These are phyloP conservation scores for Macrotis lagotis DNA, from an alignment of 2,113 vertebrate genomes.

Conservation along the genomic window DNA sequence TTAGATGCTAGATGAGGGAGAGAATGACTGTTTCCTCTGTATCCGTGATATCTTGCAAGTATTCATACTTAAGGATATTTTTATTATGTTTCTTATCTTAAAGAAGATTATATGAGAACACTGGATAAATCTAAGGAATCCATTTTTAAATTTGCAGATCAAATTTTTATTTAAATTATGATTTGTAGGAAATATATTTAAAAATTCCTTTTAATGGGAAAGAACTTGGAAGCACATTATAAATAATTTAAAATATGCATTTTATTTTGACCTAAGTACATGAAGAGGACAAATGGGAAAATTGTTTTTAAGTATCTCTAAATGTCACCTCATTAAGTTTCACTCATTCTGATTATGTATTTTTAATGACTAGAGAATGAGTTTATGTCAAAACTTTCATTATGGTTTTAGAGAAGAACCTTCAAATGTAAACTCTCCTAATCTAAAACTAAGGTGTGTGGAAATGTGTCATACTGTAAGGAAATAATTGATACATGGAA, in stretches of 20 bases:
- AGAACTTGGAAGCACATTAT: neutral
- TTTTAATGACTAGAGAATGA: conserved; percentile 56
- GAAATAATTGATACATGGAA: neutral
- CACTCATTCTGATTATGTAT: conserved; percentile 54
- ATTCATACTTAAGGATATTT: neutral
- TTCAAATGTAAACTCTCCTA: conserved; percentile 17
- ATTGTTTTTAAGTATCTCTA: conserved; percentile 63
- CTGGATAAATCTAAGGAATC: conserved; percentile 45
- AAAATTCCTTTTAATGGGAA: conserved; percentile 48
- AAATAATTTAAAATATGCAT: conserved; percentile 43
- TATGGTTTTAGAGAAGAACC: conserved; percentile 42
- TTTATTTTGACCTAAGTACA: conserved; percentile 60
- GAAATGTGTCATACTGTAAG: conserved; percentile 15
- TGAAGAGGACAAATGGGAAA: conserved; percentile 58
- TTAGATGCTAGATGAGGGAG: neutral
- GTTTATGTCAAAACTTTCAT: conserved; percentile 17
- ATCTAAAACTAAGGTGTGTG: conserved; percentile 13
- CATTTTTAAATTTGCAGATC: conserved; percentile 34
- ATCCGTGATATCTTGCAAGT: neutral
- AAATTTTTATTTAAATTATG: conserved; percentile 19
- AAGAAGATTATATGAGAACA: neutral
- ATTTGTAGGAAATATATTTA: neutral
- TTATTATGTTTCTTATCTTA: neutral
- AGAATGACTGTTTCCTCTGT: conserved; percentile 18
- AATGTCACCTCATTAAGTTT: conserved; percentile 61